phyloP scores from a whole-genome alignment of 2,113 vertebrate species.

The Eublepharis macularius region DNA sequence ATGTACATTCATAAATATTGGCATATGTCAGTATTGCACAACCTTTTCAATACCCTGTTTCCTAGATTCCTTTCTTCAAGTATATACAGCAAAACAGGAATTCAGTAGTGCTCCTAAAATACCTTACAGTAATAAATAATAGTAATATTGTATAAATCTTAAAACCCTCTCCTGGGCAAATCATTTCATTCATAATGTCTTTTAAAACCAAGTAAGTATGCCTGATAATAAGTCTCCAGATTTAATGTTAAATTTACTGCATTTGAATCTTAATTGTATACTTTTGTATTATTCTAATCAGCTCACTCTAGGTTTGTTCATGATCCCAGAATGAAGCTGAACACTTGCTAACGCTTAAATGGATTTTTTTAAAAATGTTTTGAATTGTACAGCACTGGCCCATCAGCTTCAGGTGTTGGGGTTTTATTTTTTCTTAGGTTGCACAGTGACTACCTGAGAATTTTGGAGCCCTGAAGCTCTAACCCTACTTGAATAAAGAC shows the following conservation, averaged over 20 bases:
- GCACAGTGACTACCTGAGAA: constrained; percentile 29
- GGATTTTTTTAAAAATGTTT: constrained; percentile 41
- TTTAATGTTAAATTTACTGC: not conserved
- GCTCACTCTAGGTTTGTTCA: not conserved
- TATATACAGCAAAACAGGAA: not conserved
- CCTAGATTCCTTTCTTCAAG: constrained; percentile 6
- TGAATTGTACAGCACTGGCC: constrained; percentile 18
- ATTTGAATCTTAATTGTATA: not conserved
- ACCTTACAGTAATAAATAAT: not conserved
- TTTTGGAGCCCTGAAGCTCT: constrained; percentile 69
- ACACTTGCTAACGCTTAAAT: constrained; percentile 32
- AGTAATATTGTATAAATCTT: not conserved
- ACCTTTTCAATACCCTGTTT: not conserved
- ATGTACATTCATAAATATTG: too few relatives aligned
- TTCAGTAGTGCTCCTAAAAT: not conserved
- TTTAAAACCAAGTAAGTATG: not conserved
- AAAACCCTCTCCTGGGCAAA: not conserved
- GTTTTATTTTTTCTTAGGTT: constrained; percentile 65
- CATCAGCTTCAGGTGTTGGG: constrained; percentile 26
- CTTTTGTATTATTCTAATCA: constrained; percentile 15
- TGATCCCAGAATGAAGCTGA: not conserved
- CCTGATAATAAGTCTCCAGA: not conserved
- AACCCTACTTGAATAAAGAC: constrained; percentile 76
- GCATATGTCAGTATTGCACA: too few relatives aligned
- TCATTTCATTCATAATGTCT: not conserved